Evolutionary conservation across 2,113 vertebrate genomes (phyloP), one percentile per base, ranked within the genome.

Genomic region (Cyprinodon brontotheroides): DNA sequence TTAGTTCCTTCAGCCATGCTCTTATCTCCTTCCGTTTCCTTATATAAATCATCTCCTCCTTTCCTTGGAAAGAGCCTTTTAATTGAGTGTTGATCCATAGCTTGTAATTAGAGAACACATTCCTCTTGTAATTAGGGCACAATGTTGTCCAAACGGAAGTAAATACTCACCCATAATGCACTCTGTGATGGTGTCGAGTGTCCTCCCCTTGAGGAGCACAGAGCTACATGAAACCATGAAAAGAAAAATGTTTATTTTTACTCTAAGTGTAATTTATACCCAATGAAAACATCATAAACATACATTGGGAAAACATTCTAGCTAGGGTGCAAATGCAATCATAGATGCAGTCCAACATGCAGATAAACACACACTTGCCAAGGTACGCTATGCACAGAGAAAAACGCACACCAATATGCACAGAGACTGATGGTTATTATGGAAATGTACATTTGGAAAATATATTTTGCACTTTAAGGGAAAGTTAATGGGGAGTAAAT

Each of bases 401-500:
- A 66, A 74, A 47, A 71, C 61, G 59, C 59, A 68, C 48, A 70
- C 59, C 29, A 36, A 50, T 29, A 11, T 69, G 38, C 11, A 38
- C 68, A 40, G 9, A 67, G 61, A 80, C 75, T 78, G 37, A 87
- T 73, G 79, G 72, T 39, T 48, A 29, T 29, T 15, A 3, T 40
- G 70, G 61, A 48, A 5, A 77, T 72, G 79, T 61, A 69, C 70
- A 86, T 76, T 61, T 64, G 38, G 40, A 70, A 64, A 77, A 50
- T 72, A 53, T 57, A 76, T 83, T 70, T 84, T 20, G 48, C 65
- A 0, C 62, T 68, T 85, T 37, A 64, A 43, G n/a, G 74, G 39
- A 57, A 77, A 40, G 64, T 85, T 82, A 74, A 84, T 74, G 70
- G 82, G 74, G 75, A 76, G 62, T 60, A 77, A 74, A 82, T 88